A percentile compares a stretch with the other conserved stretches of the same genome.
Conservation (phyloP, 2,888 invertebrate species). For the Coenonympha arcania region DNA sequence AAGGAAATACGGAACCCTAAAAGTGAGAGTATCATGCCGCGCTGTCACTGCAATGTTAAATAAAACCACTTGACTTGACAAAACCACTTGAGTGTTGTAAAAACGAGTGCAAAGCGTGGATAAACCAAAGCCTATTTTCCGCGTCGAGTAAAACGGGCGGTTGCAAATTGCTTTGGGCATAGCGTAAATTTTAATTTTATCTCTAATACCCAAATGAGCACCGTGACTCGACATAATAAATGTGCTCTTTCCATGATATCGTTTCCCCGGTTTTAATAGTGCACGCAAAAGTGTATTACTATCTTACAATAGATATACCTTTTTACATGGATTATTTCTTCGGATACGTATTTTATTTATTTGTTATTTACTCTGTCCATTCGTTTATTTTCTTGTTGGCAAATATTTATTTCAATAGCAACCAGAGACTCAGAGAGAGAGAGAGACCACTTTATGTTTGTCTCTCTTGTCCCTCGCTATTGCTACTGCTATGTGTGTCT, state of each 20-base stretch:
- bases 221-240: constrained; percentile 73
- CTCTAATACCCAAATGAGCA: constrained; percentile 74
- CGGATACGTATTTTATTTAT: too few species aligned
- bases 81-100: constrained; percentile 37
- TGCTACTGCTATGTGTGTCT: too few species aligned
- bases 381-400: too few species aligned
- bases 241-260: constrained; percentile 63
- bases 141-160: constrained; percentile 69
- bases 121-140: constrained; percentile 73
- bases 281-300: background rate
- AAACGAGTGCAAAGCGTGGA: constrained; percentile 70
- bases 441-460: too few species aligned
- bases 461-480: too few species aligned
- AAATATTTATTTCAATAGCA: too few species aligned
- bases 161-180: constrained; percentile 74
- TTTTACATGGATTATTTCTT: too few species aligned
- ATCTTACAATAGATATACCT: background rate
- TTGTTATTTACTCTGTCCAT: too few species aligned
- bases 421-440: too few species aligned
- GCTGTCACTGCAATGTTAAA: constrained; percentile 29
- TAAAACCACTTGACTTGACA: constrained; percentile 53
- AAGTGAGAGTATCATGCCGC: background rate
- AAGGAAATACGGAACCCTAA: too few species aligned
- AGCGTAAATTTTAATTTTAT: constrained; percentile 75
- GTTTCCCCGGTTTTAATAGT: background rate